Evolutionary conservation across 2,113 vertebrate species (phyloP).

Genomic region (Naja naja): DNA sequence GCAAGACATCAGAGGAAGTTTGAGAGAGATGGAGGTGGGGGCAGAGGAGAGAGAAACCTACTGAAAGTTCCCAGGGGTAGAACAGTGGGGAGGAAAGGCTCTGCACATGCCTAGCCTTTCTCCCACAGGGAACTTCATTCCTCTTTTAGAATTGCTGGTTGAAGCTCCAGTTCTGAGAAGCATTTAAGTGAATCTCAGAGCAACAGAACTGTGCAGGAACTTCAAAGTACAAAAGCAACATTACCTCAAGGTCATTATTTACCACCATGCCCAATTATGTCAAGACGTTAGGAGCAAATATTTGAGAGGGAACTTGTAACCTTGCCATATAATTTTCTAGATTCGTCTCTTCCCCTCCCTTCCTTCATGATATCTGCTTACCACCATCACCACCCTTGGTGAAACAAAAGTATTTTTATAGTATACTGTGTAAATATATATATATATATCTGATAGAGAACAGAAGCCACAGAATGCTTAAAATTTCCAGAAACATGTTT

Average conservation of each 20-base stretch:
- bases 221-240: conserved; percentile 10
- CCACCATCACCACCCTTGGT: background rate
- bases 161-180: background rate
- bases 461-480: conserved; percentile 11
- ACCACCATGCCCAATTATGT: background rate
- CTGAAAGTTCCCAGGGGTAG: background rate
- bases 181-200: background rate
- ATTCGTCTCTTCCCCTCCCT: background rate
- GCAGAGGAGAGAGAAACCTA: background rate
- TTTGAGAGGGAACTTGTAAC: background rate
- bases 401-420: conserved; percentile 6
- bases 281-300: background rate
- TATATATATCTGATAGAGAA: background rate
- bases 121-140: background rate
- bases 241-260: background rate
- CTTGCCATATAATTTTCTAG: background rate
- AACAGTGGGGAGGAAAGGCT: background rate
- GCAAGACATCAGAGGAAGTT: background rate
- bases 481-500: background rate
- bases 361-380: background rate
- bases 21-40: background rate
- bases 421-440: background rate
- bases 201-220: background rate
- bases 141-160: background rate
- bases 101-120: background rate